phyloP scores from a whole-genome alignment of 2,888 invertebrate species.

The Xanthostigma xanthostigma region DNA sequence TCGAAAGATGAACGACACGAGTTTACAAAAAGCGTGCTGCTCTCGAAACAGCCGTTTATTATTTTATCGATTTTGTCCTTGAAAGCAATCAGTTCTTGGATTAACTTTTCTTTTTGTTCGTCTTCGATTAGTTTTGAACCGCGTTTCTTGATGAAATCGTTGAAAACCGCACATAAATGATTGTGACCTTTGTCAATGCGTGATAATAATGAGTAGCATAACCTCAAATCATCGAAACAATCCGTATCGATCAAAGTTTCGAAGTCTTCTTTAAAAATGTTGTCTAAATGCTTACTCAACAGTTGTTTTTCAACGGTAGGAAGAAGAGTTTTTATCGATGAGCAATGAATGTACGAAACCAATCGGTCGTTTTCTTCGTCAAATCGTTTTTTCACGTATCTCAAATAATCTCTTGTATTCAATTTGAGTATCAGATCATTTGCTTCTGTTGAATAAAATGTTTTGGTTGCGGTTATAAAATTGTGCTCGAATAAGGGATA shows the following conservation, averaged over 20 bases:
- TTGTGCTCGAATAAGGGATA: constrained; percentile 74
- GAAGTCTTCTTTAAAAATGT: constrained; percentile 78
- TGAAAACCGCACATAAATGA: constrained; percentile 74
- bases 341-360: constrained; percentile 76
- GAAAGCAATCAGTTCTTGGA: constrained; percentile 84
- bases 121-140: constrained; percentile 88
- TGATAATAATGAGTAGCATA: constrained; percentile 72
- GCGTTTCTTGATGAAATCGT: constrained; percentile 83
- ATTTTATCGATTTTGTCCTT: constrained; percentile 92
- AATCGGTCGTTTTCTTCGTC: constrained; percentile 81
- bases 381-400: constrained; percentile 79
- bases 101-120: constrained; percentile 92
- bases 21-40: constrained; percentile 81
- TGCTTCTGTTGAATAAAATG: constrained; percentile 80
- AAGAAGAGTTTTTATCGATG: constrained; percentile 70
- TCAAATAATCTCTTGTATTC: constrained; percentile 78
- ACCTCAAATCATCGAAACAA: constrained; percentile 64
- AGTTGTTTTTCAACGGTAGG: constrained; percentile 82
- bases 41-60: constrained; percentile 72
- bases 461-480: constrained; percentile 77
- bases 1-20: constrained; percentile 90
- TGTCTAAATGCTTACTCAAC: constrained; percentile 71
- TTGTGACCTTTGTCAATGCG: constrained; percentile 75
- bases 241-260: constrained; percentile 78
- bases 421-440: constrained; percentile 73